Evolutionary conservation across 2,113 vertebrate genomes (phyloP).

Genomic region (Cheirogaleus medius): DNA sequence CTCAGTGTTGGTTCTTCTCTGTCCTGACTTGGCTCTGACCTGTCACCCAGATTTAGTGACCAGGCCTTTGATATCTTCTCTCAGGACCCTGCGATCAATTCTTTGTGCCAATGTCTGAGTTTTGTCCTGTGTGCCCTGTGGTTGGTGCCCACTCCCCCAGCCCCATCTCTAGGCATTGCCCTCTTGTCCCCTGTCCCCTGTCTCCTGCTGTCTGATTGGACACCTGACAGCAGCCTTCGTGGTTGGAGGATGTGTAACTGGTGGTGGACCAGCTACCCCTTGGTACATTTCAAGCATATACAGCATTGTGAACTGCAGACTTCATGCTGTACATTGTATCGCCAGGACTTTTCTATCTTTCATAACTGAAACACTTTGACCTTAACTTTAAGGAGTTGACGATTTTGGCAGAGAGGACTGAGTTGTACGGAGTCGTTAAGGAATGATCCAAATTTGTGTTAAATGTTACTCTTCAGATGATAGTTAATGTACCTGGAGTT

Average conservation of each 20-base stretch:
- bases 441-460: neutral
- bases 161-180: accelerated
- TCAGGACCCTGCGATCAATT: accelerated
- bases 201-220: neutral
- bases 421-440: neutral
- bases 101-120: neutral
- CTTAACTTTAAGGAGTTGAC: neutral
- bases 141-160: neutral
- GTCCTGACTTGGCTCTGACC: neutral
- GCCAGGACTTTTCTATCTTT: neutral
- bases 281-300: neutral
- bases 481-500: neutral
- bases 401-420: too few relatives aligned
- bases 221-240: neutral
- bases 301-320: too few relatives aligned
- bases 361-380: neutral
- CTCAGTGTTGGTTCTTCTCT: neutral
- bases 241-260: neutral
- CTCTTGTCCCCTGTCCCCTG: accelerated
- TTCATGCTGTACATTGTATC: too few relatives aligned
- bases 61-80: neutral
- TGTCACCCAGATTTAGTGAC: neutral
- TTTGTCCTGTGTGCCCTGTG: neutral
- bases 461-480: neutral
- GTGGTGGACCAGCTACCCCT: neutral